A percentile compares a stretch with the other conserved stretches of the same genome.
Conservation (phyloP, 2,888 invertebrate genomes). For the Heliconius cydno region DNA sequence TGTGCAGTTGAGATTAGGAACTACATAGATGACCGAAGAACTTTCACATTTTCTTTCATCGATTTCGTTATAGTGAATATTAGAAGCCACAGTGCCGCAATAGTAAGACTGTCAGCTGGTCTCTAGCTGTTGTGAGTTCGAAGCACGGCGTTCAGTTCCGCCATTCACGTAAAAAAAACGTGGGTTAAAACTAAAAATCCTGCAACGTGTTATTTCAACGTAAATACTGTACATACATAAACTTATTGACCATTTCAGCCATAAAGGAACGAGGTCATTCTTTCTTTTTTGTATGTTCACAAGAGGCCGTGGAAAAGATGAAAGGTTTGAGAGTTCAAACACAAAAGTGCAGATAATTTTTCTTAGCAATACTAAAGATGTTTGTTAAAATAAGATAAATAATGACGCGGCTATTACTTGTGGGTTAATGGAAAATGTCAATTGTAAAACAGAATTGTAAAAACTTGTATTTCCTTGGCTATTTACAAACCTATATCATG, state of each 20-base stretch:
- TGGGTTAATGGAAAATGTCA: background rate
- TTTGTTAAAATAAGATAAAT: constrained; percentile 15
- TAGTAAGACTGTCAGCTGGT: no score
- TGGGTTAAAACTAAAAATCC: background rate
- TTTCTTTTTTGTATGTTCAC: constrained; percentile 14
- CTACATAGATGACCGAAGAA: no score
- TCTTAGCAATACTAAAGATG: background rate
- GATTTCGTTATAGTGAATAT: background rate
- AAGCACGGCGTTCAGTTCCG: background rate
- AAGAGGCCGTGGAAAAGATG: constrained; percentile 18
- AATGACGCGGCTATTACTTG: background rate
- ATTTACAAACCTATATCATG: background rate
- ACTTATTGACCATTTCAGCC: background rate
- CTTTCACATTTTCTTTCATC: background rate
- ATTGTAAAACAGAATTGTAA: background rate
- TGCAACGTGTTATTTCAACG: background rate
- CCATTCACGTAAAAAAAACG: background rate
- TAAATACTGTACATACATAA: background rate
- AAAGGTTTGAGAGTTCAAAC: constrained; percentile 23
- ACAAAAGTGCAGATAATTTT: constrained; percentile 13
- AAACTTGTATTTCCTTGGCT: background rate
- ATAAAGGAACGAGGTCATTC: constrained; percentile 12
- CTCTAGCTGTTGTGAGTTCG: no score
- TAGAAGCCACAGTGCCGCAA: no score
- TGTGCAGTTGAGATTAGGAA: no score